Base-by-base conservation (phyloP, 92 coral and sea anemone species). In the Zoanthus solanderi region DNA sequence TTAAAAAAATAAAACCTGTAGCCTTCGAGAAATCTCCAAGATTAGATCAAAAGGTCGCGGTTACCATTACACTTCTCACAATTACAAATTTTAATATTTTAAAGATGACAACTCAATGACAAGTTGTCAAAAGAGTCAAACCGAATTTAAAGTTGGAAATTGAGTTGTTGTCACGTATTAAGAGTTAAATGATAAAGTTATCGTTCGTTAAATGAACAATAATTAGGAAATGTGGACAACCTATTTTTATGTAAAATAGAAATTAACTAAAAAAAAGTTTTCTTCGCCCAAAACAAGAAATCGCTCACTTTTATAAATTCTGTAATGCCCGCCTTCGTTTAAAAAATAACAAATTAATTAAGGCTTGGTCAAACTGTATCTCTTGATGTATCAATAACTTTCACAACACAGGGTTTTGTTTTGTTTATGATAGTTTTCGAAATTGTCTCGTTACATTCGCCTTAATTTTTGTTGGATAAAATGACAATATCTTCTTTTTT, bases 141-240 rank as follows among this genome's bases (percentile, higher is more conserved):
- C 86, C 86, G 56, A 83, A 83, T 85, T 80, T 78, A 18, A 79
- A 76, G 86, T 87, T 87, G 73, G 46, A 78, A 84, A 69, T 52
- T 77, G 61, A 52, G 83, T 84, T 50, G 23, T 82, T 88, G 85
- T 91, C 84, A 87, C 68, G 74, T 57, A 63, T 74, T 78, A 78
- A 76, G 80, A 88, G 69, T 72, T 91, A 81, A 84, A 88, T 91
- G 72, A 85, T 91, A 84, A 88, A 84, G 89, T 84, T 89, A 72
- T 76, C 77, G 54, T 72, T 79, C 87, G 87, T 87, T 91, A 91
- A 91, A 88, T 91, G 94, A 88, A 91, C 94, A 91, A 84, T 91
- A 86, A 91, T 88, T 88, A 71, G 32, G 32, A 86, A 78, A 84
- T 66, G 84, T 90, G 63, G 85, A 48, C 60, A 46, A 46, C 63